Percentiles rank a stretch among this genome's conserved stretches.
phyloP scores from a whole-genome alignment of 1,140 invertebrate genomes.

The Drosophila takahashii region DNA sequence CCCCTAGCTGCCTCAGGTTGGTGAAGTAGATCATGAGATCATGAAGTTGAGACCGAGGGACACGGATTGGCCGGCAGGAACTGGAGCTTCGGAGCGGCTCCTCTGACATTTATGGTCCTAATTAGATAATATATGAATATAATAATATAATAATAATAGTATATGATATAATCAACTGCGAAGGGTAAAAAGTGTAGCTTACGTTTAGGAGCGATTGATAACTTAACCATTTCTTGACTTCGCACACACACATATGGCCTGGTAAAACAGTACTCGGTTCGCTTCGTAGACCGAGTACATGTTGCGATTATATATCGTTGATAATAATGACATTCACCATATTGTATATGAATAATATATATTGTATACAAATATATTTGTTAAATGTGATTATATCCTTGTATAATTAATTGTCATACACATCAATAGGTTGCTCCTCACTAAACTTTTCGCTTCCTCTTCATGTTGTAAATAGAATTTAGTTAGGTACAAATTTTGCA shows the following conservation, averaged over 20 bases:
- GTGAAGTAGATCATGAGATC: slow-evolving; percentile 14
- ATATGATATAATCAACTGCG: slow-evolving; percentile 32
- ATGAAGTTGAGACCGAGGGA: background rate
- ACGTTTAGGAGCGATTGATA: slow-evolving; percentile 26
- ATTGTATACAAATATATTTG: slow-evolving; percentile 73
- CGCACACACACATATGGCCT: slow-evolving; percentile 69
- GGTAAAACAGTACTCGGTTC: slow-evolving; percentile 68
- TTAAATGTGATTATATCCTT: slow-evolving; percentile 57
- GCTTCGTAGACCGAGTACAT: slow-evolving; percentile 40
- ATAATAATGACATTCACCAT: slow-evolving; percentile 52
- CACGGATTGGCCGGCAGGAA: background rate
- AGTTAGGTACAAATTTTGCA: slow-evolving; percentile 74
- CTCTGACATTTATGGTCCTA: slow-evolving; percentile 11
- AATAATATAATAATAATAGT: slow-evolving; percentile 15
- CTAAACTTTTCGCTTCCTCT: slow-evolving; percentile 20
- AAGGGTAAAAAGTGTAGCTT: slow-evolving; percentile 28
- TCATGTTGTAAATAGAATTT: slow-evolving; percentile 68
- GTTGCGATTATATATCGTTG: slow-evolving; percentile 35
- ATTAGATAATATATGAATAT: background rate
- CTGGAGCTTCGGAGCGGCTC: slow-evolving; percentile 12
- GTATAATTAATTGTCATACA: slow-evolving; percentile 82
- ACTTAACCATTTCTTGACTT: slow-evolving; percentile 46
- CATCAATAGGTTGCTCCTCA: slow-evolving; percentile 62
- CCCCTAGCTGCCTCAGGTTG: slow-evolving; percentile 48
- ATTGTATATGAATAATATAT: slow-evolving; percentile 57